A percentile compares a stretch with the other conserved stretches of the same genome.
Conservation (phyloP, 2,113 vertebrate genomes). For the Phrynocephalus versicolor region DNA sequence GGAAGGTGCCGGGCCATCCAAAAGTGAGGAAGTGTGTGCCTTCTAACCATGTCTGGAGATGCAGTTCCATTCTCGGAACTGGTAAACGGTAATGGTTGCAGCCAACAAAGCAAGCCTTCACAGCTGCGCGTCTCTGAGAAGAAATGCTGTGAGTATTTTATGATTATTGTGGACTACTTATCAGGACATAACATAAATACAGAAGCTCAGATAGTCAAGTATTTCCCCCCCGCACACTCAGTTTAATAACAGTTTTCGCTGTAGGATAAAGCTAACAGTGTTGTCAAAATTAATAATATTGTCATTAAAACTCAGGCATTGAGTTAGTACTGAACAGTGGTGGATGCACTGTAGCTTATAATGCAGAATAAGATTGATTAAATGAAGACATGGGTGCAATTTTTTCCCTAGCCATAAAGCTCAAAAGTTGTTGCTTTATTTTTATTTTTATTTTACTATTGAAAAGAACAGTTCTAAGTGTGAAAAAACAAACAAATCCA, state of each 20-base stretch:
- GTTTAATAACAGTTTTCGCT: not conserved
- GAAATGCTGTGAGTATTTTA: constrained; percentile 78
- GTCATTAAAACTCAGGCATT: not conserved
- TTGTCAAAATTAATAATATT: not conserved
- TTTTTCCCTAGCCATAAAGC: not conserved
- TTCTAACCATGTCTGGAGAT: constrained; percentile 65
- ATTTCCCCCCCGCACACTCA: too few relatives aligned
- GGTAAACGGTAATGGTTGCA: constrained; percentile 34
- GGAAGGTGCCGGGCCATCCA: not conserved
- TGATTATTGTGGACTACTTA: not conserved
- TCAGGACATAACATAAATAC: not conserved
- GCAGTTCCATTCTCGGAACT: constrained; percentile 31
- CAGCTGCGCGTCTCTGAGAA: constrained; percentile 68
- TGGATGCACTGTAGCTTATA: not conserved
- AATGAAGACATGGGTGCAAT: not conserved
- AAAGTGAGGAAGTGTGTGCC: not conserved
- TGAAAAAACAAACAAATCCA: not conserved
- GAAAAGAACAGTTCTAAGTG: not conserved
- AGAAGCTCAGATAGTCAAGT: not conserved
- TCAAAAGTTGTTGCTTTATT: not conserved
- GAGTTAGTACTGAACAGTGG: not conserved
- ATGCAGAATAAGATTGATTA: not conserved
- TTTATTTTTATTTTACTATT: not conserved
- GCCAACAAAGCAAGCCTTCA: constrained; percentile 51
- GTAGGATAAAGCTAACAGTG: not conserved